Base-by-base conservation (phyloP, 2,113 vertebrate genomes). In the Microtus richardsoni region DNA sequence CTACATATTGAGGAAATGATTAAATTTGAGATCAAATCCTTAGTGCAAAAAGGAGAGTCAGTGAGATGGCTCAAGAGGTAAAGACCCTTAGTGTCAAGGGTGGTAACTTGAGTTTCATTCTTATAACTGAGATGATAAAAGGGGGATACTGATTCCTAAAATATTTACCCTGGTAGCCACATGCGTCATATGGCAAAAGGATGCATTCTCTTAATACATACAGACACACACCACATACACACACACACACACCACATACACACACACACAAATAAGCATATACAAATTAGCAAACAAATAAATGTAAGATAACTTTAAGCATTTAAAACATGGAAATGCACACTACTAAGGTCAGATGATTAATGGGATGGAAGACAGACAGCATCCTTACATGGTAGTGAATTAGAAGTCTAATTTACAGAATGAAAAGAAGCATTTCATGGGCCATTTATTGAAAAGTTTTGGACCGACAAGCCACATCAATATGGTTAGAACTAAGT, bases 371-470 rank as follows among this genome's bases (percentile, higher is more conserved):
- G 8, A 77, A 16, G n/a, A 64, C 3, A 16, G 9, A 30, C 41
- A 33, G 2, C 2, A 49, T 70, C 10, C 16, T 41, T 66, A 17
- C 7, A 22, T 21, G 64, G 5, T 54, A 74, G 87, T 88, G 28
- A 79, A 52, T 74, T 93, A 83, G 60, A 82, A 95, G 39, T 58
- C 84, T n/a, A 93, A 28, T 70, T 77, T 73, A 71, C n/a, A 71
- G 68, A 71, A 71, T n/a, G 3, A n/a, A n/a, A n/a, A 71, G 70
- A n/a, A 91, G n/a, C 9, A 85, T 91, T 71, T 94, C 21, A 58
- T 77, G 26, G 17, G 44, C 1, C 5, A 41, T 86, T 70, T 82
- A 82, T 62, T 88, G 78, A 80, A 89, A 85, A 28, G 73, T 94
- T 92, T 73, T 90, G 84, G 58, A 64, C 54, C 54, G 66, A 12